These are phyloP conservation scores for Hipposideros armiger DNA, from an alignment of 2,113 vertebrate genomes.

Conservation along the genomic window DNA sequence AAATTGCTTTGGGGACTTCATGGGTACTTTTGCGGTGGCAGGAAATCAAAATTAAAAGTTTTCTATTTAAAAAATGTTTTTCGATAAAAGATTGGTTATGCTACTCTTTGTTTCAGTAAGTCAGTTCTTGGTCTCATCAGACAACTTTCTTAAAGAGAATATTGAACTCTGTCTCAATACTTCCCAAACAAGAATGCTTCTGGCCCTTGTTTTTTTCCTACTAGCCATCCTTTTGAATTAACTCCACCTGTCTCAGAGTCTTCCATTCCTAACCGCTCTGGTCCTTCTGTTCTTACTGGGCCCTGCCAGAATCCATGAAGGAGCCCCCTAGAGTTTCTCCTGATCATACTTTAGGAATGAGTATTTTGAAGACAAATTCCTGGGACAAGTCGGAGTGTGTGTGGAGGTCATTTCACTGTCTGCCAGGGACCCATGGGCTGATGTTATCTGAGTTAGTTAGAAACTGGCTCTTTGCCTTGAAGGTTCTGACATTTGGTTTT, in stretches of 20 bases:
- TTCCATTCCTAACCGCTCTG: neutral
- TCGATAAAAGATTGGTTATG: neutral
- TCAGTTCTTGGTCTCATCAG: conserved; percentile 14
- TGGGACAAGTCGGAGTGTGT: neutral
- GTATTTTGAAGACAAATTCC: conserved; percentile 11
- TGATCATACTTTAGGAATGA: neutral
- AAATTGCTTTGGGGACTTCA: conserved; percentile 26
- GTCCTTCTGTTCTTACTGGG: neutral
- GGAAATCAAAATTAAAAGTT: neutral
- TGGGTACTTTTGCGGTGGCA: neutral
- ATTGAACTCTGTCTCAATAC: neutral
- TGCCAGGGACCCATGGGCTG: neutral
- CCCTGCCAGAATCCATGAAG: neutral
- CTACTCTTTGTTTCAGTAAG: neutral
- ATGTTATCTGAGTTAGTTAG: conserved; percentile 54
- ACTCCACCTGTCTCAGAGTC: neutral
- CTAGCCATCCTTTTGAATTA: neutral
- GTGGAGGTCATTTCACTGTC: conserved; percentile 13
- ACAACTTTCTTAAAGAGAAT: conserved; percentile 8
- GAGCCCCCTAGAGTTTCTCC: neutral
- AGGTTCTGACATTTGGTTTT: conserved; percentile 42
- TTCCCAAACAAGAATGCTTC: neutral
- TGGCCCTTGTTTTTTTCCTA: neutral
- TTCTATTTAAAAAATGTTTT: neutral
- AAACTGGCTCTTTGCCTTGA: conserved; percentile 56